Evolutionary conservation across 2,113 vertebrate genomes (phyloP).

Genomic region (Hypocryptadius cinnamomeus): DNA sequence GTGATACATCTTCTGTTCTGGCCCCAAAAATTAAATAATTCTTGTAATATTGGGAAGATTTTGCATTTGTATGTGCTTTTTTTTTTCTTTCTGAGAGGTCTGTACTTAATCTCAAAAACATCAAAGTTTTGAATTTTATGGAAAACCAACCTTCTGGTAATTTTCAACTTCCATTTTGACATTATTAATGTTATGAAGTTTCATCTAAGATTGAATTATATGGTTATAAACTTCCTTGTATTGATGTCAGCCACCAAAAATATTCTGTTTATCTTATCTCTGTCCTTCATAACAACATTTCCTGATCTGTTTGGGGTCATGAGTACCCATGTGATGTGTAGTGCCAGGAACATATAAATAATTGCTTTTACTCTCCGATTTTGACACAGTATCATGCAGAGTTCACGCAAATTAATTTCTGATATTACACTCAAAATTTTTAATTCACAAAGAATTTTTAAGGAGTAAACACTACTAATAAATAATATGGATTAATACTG

Average conservation of each 20-base stretch:
- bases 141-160: background rate
- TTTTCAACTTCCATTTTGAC: background rate
- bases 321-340: fast-evolving
- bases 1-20: background rate
- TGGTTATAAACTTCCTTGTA: background rate
- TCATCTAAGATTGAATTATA: background rate
- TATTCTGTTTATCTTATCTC: background rate
- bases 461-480: background rate
- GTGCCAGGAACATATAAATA: background rate
- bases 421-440: background rate
- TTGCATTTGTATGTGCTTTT: fast-evolving
- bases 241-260: background rate
- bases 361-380: background rate
- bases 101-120: background rate
- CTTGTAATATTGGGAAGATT: background rate
- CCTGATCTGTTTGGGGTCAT: background rate
- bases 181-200: background rate
- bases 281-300: background rate
- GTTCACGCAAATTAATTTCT: background rate
- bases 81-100: background rate
- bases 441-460: background rate
- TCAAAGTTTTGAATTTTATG: background rate
- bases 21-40: background rate
- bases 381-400: background rate
- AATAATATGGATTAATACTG: background rate